These are phyloP conservation scores for Phaenicophaeus curvirostris DNA, from an alignment of 2,797 vertebrate genomes.

Conservation along the genomic window DNA sequence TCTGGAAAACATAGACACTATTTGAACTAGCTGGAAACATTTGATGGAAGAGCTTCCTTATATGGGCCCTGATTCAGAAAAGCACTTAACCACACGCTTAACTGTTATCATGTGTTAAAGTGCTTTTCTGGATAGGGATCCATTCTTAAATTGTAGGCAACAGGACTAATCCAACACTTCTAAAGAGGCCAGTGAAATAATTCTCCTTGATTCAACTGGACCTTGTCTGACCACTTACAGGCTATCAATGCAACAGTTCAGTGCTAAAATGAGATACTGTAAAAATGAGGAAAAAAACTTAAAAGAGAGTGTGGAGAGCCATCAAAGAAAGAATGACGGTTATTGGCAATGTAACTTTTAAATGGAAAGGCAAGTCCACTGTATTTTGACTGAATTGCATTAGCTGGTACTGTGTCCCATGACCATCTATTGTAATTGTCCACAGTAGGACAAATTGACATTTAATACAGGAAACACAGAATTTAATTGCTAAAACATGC, in stretches of 20 bases:
- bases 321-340: background rate
- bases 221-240: background rate
- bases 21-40: slow-evolving; percentile 20
- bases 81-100: slow-evolving; percentile 50
- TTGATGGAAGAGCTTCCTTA: slow-evolving; percentile 21
- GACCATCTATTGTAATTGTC: slow-evolving; percentile 59
- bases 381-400: slow-evolving; percentile 39
- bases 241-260: background rate
- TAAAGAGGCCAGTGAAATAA: slow-evolving; percentile 42
- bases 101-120: slow-evolving; percentile 60
- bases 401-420: slow-evolving; percentile 12
- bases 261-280: background rate
- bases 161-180: slow-evolving; percentile 15
- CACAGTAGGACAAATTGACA: slow-evolving; percentile 57
- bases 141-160: slow-evolving; percentile 28
- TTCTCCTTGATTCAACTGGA: slow-evolving; percentile 14
- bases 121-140: slow-evolving; percentile 56
- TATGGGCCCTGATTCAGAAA: slow-evolving; percentile 47
- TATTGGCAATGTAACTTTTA: slow-evolving; percentile 5
- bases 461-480: slow-evolving; percentile 47
- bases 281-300: background rate
- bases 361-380: slow-evolving; percentile 36
- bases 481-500: slow-evolving; percentile 75
- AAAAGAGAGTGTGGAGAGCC: background rate
- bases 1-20: background rate